These are phyloP conservation scores for Dicyrtoma fusca DNA, from an alignment of 2,888 invertebrate genomes.

Conservation along the genomic window DNA sequence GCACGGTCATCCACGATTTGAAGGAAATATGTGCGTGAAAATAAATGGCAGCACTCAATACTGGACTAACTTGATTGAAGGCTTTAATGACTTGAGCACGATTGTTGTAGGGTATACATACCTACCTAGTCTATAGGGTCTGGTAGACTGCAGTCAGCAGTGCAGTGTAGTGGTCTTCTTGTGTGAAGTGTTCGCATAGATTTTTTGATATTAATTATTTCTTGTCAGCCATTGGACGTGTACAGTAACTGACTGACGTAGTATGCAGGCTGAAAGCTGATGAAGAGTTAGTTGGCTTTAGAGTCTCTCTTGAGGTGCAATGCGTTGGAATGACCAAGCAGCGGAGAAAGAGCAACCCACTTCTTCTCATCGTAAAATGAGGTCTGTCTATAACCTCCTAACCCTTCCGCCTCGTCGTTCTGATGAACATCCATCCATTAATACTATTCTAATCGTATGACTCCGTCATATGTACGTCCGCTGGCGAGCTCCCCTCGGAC, in stretches of 20 bases:
- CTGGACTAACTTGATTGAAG: no score
- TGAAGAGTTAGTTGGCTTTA: not conserved
- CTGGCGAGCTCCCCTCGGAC: no score
- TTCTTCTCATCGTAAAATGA: constrained; percentile 36
- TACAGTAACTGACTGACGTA: no score
- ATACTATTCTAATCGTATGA: no score
- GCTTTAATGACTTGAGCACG: constrained; percentile 8
- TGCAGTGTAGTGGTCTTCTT: no score
- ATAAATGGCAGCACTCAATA: no score
- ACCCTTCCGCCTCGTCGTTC: constrained; percentile 33
- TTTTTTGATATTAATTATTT: constrained; percentile 14
- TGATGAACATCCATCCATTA: not conserved
- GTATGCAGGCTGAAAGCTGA: not conserved
- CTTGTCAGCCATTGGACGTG: constrained; percentile 3
- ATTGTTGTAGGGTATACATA: not conserved
- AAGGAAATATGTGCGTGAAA: no score
- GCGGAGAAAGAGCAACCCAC: constrained; percentile 22
- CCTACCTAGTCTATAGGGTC: no score
- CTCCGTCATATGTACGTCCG: no score
- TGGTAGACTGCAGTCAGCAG: no score
- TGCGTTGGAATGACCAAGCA: constrained; percentile 8
- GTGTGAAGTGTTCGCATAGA: not conserved
- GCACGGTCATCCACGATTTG: no score
- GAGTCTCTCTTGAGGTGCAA: no score
- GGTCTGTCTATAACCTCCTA: constrained; percentile 41